phyloP scores from a whole-genome alignment of 92 coral and sea anemone species.

The Parazoanthus atlanticus region DNA sequence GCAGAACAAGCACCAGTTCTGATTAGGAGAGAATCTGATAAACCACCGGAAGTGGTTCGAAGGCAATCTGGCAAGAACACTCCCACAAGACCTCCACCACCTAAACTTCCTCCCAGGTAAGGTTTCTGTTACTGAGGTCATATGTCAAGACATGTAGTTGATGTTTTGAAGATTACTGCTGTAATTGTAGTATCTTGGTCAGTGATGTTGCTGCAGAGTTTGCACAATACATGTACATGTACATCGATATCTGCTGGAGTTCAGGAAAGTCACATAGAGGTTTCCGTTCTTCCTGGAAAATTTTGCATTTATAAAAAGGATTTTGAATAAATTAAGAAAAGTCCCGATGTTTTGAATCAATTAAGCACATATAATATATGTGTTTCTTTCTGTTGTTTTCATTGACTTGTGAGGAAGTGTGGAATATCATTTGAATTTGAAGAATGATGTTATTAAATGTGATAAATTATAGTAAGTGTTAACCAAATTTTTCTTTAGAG shows the following conservation, averaged over 20 bases:
- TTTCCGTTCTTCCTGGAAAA: not conserved
- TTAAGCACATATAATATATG: too few relatives aligned
- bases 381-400: too few relatives aligned
- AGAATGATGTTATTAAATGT: too few relatives aligned
- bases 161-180: not conserved
- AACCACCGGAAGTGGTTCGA: constrained; percentile 43
- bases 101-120: constrained; percentile 55
- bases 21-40: constrained; percentile 10
- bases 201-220: not conserved
- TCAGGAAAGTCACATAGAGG: not conserved
- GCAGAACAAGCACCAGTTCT: constrained; percentile 45
- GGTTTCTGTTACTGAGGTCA: not conserved
- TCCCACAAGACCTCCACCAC: constrained; percentile 91
- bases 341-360: too few relatives aligned
- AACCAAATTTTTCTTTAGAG: too few relatives aligned
- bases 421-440: too few relatives aligned
- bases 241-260: not conserved
- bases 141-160: too few relatives aligned
- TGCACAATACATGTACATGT: not conserved
- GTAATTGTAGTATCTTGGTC: not conserved
- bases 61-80: constrained; percentile 62
- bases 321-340: not conserved
- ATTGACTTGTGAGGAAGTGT: too few relatives aligned
- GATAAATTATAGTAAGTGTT: too few relatives aligned
- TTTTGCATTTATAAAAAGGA: too few relatives aligned